A percentile compares a stretch with the other conserved stretches of the same genome.
These are phyloP conservation scores for Echeneis naucrates DNA, from an alignment of 2,797 vertebrate species.

Conservation along the genomic window DNA sequence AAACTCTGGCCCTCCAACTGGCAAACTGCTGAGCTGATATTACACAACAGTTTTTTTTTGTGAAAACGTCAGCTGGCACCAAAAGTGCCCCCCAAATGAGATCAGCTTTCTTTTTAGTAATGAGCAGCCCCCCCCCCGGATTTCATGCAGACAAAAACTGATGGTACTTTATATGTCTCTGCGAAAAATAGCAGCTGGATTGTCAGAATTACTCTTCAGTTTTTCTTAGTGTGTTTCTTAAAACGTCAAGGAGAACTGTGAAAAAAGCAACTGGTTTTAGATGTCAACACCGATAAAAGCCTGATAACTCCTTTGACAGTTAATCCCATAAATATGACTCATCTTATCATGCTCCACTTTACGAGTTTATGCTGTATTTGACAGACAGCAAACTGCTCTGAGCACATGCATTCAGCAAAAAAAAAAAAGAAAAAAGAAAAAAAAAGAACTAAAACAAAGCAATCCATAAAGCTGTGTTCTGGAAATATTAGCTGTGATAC, in stretches of 20 bases:
- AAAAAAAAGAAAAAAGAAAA: neutral
- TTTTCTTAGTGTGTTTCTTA: neutral
- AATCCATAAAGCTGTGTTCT: slow-evolving; percentile 36
- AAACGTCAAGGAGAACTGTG: neutral
- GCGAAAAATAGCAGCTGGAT: neutral
- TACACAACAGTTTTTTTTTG: neutral
- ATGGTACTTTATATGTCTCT: too few species aligned
- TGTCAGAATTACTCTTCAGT: neutral
- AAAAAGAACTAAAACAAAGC: neutral
- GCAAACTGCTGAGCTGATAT: neutral
- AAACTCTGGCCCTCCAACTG: neutral
- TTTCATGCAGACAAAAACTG: neutral
- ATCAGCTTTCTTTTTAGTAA: neutral
- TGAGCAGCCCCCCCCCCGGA: neutral
- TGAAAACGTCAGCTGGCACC: neutral
- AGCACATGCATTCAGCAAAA: slow-evolving; percentile 26
- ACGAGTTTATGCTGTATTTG: slow-evolving; percentile 35
- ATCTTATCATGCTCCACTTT: slow-evolving; percentile 15
- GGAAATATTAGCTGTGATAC: slow-evolving; percentile 48
- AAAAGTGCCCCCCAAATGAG: neutral
- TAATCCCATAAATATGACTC: slow-evolving; percentile 35
- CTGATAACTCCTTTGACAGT: slow-evolving; percentile 1
- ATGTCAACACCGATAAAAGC: slow-evolving; percentile 5
- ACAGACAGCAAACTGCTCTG: slow-evolving; percentile 38
- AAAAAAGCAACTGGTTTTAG: slow-evolving; percentile 11